Evolutionary conservation across 1,140 invertebrate genomes (phyloP).

Genomic region (Drosophila pseudoananassae): DNA sequence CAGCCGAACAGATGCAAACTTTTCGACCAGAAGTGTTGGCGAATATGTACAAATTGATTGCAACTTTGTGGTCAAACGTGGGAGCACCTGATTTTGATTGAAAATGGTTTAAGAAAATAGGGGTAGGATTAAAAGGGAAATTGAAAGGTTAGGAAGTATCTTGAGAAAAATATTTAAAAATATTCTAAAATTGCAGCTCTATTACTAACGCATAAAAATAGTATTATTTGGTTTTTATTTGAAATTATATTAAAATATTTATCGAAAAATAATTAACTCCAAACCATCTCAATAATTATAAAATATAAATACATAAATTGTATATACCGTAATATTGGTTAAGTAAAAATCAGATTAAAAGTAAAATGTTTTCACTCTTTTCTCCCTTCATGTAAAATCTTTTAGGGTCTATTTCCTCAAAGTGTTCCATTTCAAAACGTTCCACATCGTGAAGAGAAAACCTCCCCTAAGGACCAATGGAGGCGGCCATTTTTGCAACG

Average conservation of each 20-base stretch:
- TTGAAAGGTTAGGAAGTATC: background rate
- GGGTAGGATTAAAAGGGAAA: background rate
- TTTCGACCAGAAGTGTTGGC: slow-evolving; percentile 48
- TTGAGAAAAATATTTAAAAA: too few relatives aligned
- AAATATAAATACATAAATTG: too few relatives aligned
- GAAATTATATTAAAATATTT: too few relatives aligned
- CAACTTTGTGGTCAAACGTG: slow-evolving; percentile 41
- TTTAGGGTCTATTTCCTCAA: background rate
- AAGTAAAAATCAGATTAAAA: too few relatives aligned
- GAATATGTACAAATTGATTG: slow-evolving; percentile 47
- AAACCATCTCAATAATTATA: too few relatives aligned
- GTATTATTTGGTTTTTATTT: too few relatives aligned
- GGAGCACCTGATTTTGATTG: slow-evolving; percentile 9
- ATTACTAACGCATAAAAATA: too few relatives aligned
- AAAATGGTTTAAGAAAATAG: background rate
- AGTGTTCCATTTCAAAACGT: slow-evolving; percentile 56
- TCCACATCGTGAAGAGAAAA: slow-evolving; percentile 34
- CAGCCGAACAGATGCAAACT: slow-evolving; percentile 37
- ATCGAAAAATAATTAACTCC: too few relatives aligned
- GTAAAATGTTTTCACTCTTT: too few relatives aligned
- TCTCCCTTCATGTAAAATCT: background rate
- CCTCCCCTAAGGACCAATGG: slow-evolving; percentile 47
- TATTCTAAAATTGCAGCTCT: too few relatives aligned
- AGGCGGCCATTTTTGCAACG: slow-evolving; percentile 77
- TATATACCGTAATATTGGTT: too few relatives aligned